Evolutionary conservation across 1,140 invertebrate species (phyloP).

Genomic region (Monochamus saltuarius): DNA sequence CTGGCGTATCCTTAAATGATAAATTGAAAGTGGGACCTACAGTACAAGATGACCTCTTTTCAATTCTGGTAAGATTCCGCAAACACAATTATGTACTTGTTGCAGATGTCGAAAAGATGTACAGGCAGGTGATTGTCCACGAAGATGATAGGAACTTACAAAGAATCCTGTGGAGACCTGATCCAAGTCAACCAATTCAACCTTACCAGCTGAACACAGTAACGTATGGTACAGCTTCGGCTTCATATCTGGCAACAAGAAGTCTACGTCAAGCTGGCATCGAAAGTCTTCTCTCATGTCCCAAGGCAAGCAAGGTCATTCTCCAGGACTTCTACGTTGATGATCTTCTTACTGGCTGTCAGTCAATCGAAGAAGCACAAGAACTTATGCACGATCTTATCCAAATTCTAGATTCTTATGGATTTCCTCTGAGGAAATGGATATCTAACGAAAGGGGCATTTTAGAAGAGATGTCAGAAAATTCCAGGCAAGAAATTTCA

Average conservation of each 20-base stretch:
- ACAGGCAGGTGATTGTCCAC: conserved; percentile 42
- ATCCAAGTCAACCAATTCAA: conserved; percentile 25
- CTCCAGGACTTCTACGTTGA: conserved; percentile 53
- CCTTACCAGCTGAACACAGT: conserved; percentile 38
- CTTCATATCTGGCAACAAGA: conserved; percentile 45
- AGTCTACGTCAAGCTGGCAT: conserved; percentile 41
- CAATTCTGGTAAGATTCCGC: conserved; percentile 44
- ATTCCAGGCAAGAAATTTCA: conserved; percentile 3
- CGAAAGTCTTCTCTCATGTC: conserved; percentile 31
- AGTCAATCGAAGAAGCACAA: conserved; percentile 25
- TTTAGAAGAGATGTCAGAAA: not conserved
- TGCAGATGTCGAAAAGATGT: conserved; percentile 52
- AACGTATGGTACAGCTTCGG: conserved; percentile 44
- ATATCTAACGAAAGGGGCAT: conserved; percentile 27
- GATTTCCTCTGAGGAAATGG: conserved; percentile 40
- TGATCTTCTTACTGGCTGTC: conserved; percentile 49
- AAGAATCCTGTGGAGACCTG: conserved; percentile 46
- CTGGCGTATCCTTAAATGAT: conserved; percentile 47
- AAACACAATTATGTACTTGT: conserved; percentile 39
- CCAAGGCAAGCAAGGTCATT: conserved; percentile 38
- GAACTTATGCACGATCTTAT: conserved; percentile 28
- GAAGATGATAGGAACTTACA: conserved; percentile 42
- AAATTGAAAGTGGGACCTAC: conserved; percentile 46
- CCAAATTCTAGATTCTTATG: conserved; percentile 21
- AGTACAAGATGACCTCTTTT: conserved; percentile 50